Evolutionary conservation across 2,113 vertebrate species (phyloP).

Genomic region (Cyprinus carpio): DNA sequence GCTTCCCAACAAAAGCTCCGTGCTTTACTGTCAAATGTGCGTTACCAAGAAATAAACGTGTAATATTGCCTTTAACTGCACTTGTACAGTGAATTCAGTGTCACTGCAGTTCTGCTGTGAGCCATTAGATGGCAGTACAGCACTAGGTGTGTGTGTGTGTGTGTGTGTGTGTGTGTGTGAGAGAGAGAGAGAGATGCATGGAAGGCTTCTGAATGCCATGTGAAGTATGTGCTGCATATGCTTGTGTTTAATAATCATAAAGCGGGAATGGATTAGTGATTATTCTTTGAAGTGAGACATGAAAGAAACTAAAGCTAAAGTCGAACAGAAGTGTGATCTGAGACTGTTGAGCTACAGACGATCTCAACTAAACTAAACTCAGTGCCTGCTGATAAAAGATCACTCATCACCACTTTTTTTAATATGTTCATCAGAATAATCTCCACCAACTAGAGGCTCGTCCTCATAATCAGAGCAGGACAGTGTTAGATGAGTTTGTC

Average conservation of each 20-base stretch:
- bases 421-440: too few relatives aligned
- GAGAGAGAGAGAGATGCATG: background rate
- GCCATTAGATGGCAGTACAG: background rate
- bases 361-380: background rate
- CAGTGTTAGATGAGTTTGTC: background rate
- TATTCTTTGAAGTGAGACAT: background rate
- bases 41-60: too few relatives aligned
- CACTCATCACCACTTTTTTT: too few relatives aligned
- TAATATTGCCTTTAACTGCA: too few relatives aligned
- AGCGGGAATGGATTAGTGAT: background rate
- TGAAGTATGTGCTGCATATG: constrained; percentile 12
- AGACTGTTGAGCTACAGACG: background rate
- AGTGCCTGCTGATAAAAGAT: background rate
- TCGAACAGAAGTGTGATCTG: background rate
- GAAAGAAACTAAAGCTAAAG: background rate
- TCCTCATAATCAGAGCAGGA: background rate
- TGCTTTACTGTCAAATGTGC: too few relatives aligned
- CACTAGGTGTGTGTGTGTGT: background rate
- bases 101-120: background rate
- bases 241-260: constrained; percentile 17
- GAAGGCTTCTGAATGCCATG: constrained; percentile 5
- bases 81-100: too few relatives aligned
- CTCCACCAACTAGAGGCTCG: background rate
- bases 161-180: constrained; percentile 18
- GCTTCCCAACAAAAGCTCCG: too few relatives aligned